Percentiles rank a stretch among this genome's conserved stretches.
These are phyloP conservation scores for Acleris holmiana DNA, from an alignment of 2,888 invertebrate genomes.

Conservation along the genomic window DNA sequence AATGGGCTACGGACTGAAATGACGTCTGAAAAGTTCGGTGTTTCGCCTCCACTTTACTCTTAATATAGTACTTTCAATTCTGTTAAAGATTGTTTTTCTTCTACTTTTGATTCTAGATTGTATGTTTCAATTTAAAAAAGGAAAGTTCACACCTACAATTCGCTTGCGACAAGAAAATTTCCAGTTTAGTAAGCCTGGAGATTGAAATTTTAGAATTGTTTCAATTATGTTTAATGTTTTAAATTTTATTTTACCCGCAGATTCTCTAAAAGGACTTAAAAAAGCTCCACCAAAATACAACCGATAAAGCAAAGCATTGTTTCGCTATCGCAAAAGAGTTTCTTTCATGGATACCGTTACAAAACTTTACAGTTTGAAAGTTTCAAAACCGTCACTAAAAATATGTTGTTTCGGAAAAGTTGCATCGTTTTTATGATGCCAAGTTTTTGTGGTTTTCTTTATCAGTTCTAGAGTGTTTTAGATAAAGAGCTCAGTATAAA, in stretches of 20 bases:
- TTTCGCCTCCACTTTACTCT: conserved; percentile 47
- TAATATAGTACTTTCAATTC: conserved; percentile 41
- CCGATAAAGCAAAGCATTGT: conserved; percentile 29
- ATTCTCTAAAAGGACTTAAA: conserved; percentile 7
- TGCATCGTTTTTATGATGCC: conserved; percentile 24
- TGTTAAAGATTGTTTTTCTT: conserved; percentile 28
- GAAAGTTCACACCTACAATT: conserved; percentile 15
- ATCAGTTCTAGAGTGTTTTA: conserved; percentile 25
- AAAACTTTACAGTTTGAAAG: conserved; percentile 31
- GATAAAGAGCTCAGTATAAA: conserved; percentile 28
- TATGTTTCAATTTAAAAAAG: conserved; percentile 28
- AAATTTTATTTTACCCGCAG: conserved; percentile 20
- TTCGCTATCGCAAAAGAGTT: conserved; percentile 15
- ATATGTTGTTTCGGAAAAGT: conserved; percentile 37
- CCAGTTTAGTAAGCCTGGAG: background rate
- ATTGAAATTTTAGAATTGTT: conserved; percentile 13
- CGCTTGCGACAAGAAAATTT: background rate
- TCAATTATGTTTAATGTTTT: conserved; percentile 17
- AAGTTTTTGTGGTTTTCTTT: conserved; percentile 35
- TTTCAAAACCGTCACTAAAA: conserved; percentile 34
- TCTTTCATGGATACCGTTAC: conserved; percentile 27
- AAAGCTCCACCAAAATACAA: conserved; percentile 12
- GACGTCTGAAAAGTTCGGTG: conserved; percentile 69
- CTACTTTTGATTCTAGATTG: conserved; percentile 27
- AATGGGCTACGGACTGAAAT: conserved; percentile 59